These are phyloP conservation scores for Invenusta paracnida DNA, from an alignment of 2,888 invertebrate species.

Conservation along the genomic window DNA sequence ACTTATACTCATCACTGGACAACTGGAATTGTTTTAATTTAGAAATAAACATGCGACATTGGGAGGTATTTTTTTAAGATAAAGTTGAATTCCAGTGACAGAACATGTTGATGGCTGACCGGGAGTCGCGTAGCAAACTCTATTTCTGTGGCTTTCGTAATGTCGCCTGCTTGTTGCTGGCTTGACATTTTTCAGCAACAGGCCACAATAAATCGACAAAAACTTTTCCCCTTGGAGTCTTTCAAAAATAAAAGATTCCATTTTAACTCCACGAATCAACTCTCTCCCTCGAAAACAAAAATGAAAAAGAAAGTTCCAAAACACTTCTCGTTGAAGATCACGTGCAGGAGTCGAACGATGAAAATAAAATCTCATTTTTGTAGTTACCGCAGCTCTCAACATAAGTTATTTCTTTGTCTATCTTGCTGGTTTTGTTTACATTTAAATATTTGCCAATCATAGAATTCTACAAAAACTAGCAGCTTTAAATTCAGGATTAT, in stretches of 20 bases:
- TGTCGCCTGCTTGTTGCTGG: neutral
- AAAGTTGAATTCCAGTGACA: neutral
- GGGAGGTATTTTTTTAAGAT: neutral
- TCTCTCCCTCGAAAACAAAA: neutral
- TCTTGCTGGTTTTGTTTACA: neutral
- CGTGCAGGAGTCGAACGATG: neutral
- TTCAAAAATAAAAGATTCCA: neutral
- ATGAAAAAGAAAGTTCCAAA: neutral
- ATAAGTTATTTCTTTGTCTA: neutral
- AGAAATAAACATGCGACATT: neutral
- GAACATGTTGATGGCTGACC: neutral
- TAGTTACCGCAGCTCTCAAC: neutral
- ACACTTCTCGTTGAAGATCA: neutral
- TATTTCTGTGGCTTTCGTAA: neutral
- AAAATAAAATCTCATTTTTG: neutral
- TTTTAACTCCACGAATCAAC: neutral
- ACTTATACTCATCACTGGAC: neutral
- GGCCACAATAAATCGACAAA: neutral
- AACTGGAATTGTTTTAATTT: neutral
- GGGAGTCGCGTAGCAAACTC: neutral
- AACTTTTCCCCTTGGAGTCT: neutral
- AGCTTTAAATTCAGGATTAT: neutral
- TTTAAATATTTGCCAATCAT: neutral
- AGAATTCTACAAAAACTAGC: neutral
- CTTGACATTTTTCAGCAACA: neutral